Evolutionary conservation across 2,888 invertebrate genomes (phyloP).

Genomic region (Nemotelus nigrinus): DNA sequence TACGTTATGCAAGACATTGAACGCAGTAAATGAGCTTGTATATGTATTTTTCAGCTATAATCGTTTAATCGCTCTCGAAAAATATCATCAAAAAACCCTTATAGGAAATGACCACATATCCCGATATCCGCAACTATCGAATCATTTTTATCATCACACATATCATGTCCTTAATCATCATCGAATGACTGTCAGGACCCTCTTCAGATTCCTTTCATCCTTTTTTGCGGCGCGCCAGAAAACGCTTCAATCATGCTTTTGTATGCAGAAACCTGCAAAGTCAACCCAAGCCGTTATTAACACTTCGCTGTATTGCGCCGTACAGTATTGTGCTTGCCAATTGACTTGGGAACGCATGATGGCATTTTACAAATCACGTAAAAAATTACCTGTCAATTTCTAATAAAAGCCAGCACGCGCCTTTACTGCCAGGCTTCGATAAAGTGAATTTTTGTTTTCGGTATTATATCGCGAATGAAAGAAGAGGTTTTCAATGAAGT

Average conservation of each 20-base stretch:
- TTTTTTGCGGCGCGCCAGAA: conserved; percentile 1
- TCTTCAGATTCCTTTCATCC: conserved; percentile 11
- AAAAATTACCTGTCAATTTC: conserved; percentile 50
- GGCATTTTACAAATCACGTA: conserved; percentile 49
- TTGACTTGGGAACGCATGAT: conserved; percentile 39
- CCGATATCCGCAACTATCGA: neutral
- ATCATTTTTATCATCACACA: neutral
- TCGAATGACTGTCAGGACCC: conserved; percentile 13
- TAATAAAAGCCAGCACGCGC: conserved; percentile 32
- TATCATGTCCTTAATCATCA: neutral
- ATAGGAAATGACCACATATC: neutral
- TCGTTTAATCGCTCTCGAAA: neutral
- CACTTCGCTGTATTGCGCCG: no score
- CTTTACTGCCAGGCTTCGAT: conserved; percentile 2
- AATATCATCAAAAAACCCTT: neutral
- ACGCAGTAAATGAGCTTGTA: no score
- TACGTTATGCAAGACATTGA: no score
- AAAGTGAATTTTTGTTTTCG: conserved; percentile 42
- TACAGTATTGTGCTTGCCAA: neutral
- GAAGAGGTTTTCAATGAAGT: conserved; percentile 8
- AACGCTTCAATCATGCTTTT: neutral
- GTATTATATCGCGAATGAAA: neutral
- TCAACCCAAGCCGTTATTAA: no score
- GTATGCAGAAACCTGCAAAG: neutral
- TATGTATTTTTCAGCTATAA: no score